Percentiles rank a stretch among this genome's conserved stretches.
Conservation (phyloP, 2,888 invertebrate species). For the Cetonia aurata region DNA sequence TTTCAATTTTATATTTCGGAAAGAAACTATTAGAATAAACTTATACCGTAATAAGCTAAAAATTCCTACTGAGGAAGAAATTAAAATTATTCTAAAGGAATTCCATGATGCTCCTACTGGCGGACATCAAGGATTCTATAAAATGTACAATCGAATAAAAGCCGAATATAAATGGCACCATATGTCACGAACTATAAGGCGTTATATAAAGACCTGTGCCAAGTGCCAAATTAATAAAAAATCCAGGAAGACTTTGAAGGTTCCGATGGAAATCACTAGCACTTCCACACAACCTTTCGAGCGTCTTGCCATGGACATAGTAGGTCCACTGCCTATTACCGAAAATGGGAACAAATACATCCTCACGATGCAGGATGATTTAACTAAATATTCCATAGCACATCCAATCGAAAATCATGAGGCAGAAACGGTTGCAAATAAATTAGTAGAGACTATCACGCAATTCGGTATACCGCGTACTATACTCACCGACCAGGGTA, state of each 20-base stretch:
- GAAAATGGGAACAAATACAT: no score
- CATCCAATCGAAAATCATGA: conserved; percentile 56
- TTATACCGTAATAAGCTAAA: background rate
- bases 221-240: conserved; percentile 49
- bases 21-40: conserved; percentile 1
- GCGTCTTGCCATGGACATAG: conserved; percentile 51
- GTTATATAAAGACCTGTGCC: conserved; percentile 43
- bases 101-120: background rate
- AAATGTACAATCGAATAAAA: conserved; percentile 36
- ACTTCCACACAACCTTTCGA: no score
- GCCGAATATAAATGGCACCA: conserved; percentile 42
- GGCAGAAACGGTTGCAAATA: conserved; percentile 54
- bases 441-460: no score
- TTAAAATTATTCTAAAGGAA: no score
- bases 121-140: conserved; percentile 41
- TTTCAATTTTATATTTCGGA: background rate
- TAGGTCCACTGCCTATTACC: conserved; percentile 50
- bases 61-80: no score
- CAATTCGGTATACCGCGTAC: conserved; percentile 31
- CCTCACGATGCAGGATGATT: conserved; percentile 56
- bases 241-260: no score
- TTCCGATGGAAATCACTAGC: no score
- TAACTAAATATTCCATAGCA: conserved; percentile 58
- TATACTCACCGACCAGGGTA: conserved; percentile 44
- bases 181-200: conserved; percentile 44